Conservation (phyloP, 1,140 invertebrate genomes). For the Pinna nobilis region DNA sequence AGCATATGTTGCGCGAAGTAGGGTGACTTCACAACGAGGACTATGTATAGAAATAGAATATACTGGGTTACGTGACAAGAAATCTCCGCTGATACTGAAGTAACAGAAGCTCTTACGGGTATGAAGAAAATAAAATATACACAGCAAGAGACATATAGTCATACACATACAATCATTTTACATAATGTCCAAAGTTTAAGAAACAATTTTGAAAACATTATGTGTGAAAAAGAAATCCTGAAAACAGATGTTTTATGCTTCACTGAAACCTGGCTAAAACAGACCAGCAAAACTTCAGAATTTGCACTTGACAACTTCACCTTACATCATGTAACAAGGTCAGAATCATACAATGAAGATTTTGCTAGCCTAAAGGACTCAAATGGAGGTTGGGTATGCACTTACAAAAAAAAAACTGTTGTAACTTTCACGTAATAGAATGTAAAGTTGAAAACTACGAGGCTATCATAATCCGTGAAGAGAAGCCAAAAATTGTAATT, state of each 20-base stretch:
- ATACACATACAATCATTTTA: background rate
- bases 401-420: background rate
- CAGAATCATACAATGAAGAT: background rate
- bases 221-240: background rate
- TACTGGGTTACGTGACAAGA: background rate
- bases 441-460: background rate
- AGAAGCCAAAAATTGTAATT: background rate
- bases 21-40: constrained; percentile 11
- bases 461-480: background rate
- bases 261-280: constrained; percentile 17
- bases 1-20: constrained; percentile 21
- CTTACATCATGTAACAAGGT: background rate
- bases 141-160: background rate
- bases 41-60: background rate
- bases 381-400: background rate
- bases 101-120: background rate
- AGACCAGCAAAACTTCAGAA: background rate
- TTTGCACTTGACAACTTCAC: background rate
- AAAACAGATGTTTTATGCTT: constrained; percentile 9
- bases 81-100: constrained; percentile 5
- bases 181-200: constrained; percentile 9
- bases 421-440: background rate
- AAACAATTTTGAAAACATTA: background rate
- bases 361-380: background rate
- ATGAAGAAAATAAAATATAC: background rate